phyloP scores from a whole-genome alignment of 2,888 invertebrate genomes.

The Euspilapteryx auroguttella region DNA sequence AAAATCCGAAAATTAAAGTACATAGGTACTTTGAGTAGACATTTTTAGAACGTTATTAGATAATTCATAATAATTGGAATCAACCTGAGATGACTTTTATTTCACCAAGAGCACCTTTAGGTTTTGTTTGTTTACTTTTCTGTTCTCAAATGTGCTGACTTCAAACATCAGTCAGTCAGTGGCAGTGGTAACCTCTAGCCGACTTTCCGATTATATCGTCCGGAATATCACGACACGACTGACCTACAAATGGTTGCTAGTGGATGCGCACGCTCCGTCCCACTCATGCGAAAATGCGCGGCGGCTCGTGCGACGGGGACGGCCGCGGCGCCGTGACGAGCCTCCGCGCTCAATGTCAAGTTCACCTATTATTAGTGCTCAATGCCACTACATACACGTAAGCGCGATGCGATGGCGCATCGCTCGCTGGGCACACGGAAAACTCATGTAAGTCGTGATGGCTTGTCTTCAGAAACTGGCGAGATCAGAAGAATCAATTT shows the following conservation, averaged over 20 bases:
- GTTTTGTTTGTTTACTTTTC: background rate
- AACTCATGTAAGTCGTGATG: slow-evolving; percentile 9
- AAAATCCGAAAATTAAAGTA: slow-evolving; percentile 15
- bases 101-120: too few species aligned
- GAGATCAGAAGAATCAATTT: too few species aligned
- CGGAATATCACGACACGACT: slow-evolving; percentile 54
- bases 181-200: slow-evolving; percentile 54
- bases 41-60: too few species aligned
- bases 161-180: slow-evolving; percentile 16
- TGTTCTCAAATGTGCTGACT: background rate
- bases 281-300: slow-evolving; percentile 22
- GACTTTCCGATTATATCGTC: slow-evolving; percentile 54
- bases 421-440: slow-evolving; percentile 23
- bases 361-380: slow-evolving; percentile 60
- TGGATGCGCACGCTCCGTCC: slow-evolving; percentile 27
- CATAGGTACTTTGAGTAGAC: slow-evolving; percentile 6
- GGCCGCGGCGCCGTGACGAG: slow-evolving; percentile 51
- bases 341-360: slow-evolving; percentile 59
- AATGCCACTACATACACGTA: slow-evolving; percentile 55
- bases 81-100: background rate
- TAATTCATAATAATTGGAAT: background rate
- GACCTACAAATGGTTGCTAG: slow-evolving; percentile 54
- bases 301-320: slow-evolving; percentile 30
- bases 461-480: too few species aligned
- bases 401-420: slow-evolving; percentile 24